Evolutionary conservation across 2,113 vertebrate genomes (phyloP), one percentile per base, ranked within the genome.

Genomic region (Sminthopsis crassicaudata): DNA sequence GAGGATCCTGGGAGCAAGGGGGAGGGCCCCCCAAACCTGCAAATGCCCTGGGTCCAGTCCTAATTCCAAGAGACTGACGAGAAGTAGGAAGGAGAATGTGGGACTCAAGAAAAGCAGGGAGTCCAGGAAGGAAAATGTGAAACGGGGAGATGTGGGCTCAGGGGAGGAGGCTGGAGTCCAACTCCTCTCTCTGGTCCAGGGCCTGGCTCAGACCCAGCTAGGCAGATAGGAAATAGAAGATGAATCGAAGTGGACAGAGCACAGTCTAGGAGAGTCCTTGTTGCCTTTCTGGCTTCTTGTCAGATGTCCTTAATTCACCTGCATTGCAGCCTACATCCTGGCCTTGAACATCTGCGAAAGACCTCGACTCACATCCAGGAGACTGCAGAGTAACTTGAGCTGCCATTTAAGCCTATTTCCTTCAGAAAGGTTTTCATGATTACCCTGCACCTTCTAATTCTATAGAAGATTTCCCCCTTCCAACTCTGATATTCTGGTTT

Each of bases 231-330:
- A 76, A 55, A 25, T 36, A 91, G 89, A 46, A n/a, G 53, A 46
- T 9, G 30, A n/a, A 48, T 19, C 2, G 22, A 53, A 84, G n/a
- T 8, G 23, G 60, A 90, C 2, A 23, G 14, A 27, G 30, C 25
- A 2, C 22, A 11, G 19, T 90, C 92, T 54, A 48, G 46, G 16
- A 26, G 42, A 84, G 8, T 50, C 51, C 89, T 94, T 52, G 48
- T 88, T 90, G 46, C 42, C 42, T 93, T 95, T 93, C 91, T 94
- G 91, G 48, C 95, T 94, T 92, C 89, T 89, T 19, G 9, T 90
- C 76, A 67, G 55, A 53, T 88, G 14, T 54, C 53, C 48, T 96
- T 55, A 46, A 46, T 95, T 90, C 16, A n/a, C 23, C 76, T n/a
- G 55, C 88, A 84, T 84, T 95, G 51, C 4, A 95, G 53, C 51